These are phyloP conservation scores for Nyctereutes procyonoides DNA, from an alignment of 2,113 vertebrate genomes.

Conservation along the genomic window DNA sequence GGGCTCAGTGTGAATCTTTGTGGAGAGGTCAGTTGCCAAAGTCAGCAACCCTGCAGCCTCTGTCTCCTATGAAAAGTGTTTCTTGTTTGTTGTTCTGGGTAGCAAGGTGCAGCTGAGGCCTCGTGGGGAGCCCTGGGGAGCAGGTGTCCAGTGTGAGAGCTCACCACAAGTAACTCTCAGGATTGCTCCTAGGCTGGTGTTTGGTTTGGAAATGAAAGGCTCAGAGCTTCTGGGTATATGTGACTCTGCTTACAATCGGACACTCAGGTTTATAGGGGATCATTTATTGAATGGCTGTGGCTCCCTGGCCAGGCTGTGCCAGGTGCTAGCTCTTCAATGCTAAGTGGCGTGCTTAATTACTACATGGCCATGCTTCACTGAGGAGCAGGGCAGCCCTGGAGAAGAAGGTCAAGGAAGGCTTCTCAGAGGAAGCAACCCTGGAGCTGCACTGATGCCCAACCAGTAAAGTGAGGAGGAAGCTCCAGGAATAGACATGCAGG, in stretches of 20 bases:
- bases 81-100: background rate
- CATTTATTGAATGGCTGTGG: background rate
- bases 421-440: background rate
- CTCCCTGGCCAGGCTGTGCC: background rate
- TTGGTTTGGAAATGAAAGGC: background rate
- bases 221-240: background rate
- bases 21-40: background rate
- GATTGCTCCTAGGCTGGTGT: too few relatives aligned
- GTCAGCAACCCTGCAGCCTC: background rate
- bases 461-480: background rate
- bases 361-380: background rate
- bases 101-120: too few relatives aligned
- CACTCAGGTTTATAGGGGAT: fast-evolving
- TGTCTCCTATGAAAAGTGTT: background rate
- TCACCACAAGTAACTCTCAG: too few relatives aligned
- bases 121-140: background rate
- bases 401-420: background rate
- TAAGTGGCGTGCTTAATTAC: background rate
- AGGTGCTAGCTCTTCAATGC: background rate
- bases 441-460: too few relatives aligned
- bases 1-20: background rate
- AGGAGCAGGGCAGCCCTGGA: too few relatives aligned
- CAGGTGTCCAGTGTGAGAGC: background rate
- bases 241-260: background rate
- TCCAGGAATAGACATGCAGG: background rate